Evolutionary conservation across 2,113 vertebrate species (phyloP).

Genomic region (Arvicanthis niloticus): DNA sequence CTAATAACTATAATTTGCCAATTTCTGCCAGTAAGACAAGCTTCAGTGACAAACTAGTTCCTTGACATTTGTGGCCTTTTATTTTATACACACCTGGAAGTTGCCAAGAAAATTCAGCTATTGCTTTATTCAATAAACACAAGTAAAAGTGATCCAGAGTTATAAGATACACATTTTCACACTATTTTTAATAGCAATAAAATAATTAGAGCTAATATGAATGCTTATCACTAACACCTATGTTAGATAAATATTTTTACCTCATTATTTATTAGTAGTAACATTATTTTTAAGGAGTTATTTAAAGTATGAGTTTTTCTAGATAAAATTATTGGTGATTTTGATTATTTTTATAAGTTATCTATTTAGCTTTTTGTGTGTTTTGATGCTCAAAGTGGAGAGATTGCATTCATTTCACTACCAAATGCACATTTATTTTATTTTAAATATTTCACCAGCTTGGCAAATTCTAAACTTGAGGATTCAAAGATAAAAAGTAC

Average conservation of each 20-base stretch:
- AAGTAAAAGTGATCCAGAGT: not conserved
- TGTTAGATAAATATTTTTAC: not conserved
- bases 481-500: not conserved
- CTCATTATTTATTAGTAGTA: not conserved
- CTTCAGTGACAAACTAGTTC: not conserved
- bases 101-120: not conserved
- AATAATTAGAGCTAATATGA: conserved; percentile 1
- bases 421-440: not conserved
- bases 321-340: not conserved
- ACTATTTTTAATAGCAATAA: not conserved
- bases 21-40: not conserved
- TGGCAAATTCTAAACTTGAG: not conserved
- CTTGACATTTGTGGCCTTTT: not conserved
- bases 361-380: not conserved
- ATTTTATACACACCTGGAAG: conserved; percentile 30
- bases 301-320: not conserved
- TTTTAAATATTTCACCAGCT: not conserved
- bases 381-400: not conserved
- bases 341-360: not conserved
- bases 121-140: not conserved
- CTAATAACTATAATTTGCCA: not conserved
- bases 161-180: not conserved
- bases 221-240: not conserved
- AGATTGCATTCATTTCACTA: not conserved
- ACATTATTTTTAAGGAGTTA: not conserved